These are phyloP conservation scores for Adelognathus sp. DNA, from an alignment of 2,888 invertebrate genomes.

Conservation along the genomic window DNA sequence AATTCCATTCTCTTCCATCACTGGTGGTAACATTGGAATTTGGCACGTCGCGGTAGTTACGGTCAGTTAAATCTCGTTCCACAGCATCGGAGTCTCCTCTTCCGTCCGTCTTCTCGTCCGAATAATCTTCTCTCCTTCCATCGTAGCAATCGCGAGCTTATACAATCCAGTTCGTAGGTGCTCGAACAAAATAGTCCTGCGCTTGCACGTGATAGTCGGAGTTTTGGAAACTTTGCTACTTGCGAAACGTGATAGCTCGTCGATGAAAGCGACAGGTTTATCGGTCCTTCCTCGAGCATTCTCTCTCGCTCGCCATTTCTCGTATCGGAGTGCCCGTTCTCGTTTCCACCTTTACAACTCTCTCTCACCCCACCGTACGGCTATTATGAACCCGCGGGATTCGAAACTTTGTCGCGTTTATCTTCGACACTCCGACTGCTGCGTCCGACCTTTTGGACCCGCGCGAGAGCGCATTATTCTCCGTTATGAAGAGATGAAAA, in stretches of 20 bases:
- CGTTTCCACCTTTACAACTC: constrained; percentile 7
- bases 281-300: neutral
- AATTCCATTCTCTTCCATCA: too few species aligned
- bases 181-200: constrained; percentile 35
- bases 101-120: neutral
- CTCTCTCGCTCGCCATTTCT: neutral
- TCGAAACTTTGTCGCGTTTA: constrained; percentile 48
- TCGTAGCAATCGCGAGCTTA: neutral
- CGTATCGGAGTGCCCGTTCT: neutral
- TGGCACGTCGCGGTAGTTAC: constrained; percentile 28
- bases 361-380: neutral
- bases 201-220: neutral
- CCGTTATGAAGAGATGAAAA: constrained; percentile 34
- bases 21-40: too few species aligned
- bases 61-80: constrained; percentile 26
- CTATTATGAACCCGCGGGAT: neutral
- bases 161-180: constrained; percentile 20
- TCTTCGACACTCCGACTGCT: constrained; percentile 43
- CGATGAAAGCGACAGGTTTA: constrained; percentile 50
- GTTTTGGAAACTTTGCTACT: constrained; percentile 42
- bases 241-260: constrained; percentile 34
- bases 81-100: constrained; percentile 8
- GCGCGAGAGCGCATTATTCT: constrained; percentile 21
- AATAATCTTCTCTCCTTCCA: neutral
- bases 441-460: constrained; percentile 27